Base-by-base conservation (phyloP, 2,888 invertebrate genomes). In the Drosophila niveifrons region DNA sequence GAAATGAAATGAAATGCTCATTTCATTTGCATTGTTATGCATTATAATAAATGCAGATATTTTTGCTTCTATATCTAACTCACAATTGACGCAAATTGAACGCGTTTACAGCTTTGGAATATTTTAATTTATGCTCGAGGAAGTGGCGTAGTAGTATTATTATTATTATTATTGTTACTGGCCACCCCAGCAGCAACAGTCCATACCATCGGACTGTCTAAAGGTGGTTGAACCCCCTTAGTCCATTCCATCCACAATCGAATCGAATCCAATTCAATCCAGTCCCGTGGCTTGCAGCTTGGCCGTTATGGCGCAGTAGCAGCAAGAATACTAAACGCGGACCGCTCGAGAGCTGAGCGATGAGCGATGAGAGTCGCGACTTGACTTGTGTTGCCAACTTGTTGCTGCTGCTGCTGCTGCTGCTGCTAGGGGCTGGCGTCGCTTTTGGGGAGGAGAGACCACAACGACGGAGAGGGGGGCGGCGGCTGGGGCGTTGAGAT, bases 271-370 rank as follows among this genome's bases (percentile, higher is more conserved):
- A 53, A 31, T 39, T 13, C 39, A 66, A 31, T 31, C 31, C 31
- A 31, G 31, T 31, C 31, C 31, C 31, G 31, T 31, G 31, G 47
- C 48, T 50, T 61, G 23, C 58, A 70, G 65, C 58, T 63, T 65
- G 66, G 64, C 61, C 72, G 66, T 66, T 75, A 81, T 81, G 87
- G 87, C 87, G 87, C 87, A 81, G 80, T 78, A 87, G 82, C 68
- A 84, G 66, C 88, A 81, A 82, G 82, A 82, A 82, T 82, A 85
- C 79, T 82, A 86, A 82, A 75, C 84, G 64, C 23, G 80, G 82
- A 68, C 83, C 64, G 78, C 78, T 82, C 67, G 82, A 59, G 41
- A 50, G 15, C 2, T 13, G 41, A 13, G 15, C 8, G 41, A 13
- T 23, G 41, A 15, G 9, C 8, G 10, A 9, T 6, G 43, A 15